phyloP scores from a whole-genome alignment of 2,113 vertebrate genomes.

The Tragelaphus scriptus region DNA sequence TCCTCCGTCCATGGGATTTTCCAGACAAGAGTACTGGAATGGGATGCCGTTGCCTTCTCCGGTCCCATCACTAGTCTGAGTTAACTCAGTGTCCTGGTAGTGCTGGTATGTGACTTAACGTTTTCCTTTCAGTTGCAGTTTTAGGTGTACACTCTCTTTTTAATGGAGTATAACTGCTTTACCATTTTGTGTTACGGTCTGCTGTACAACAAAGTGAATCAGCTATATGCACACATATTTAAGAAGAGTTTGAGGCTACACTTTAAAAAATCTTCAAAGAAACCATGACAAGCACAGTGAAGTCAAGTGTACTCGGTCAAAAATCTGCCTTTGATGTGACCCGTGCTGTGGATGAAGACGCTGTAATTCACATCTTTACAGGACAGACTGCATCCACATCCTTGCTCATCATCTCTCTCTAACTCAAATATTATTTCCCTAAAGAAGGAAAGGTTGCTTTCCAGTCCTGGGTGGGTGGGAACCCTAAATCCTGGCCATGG shows the following conservation, averaged over 20 bases:
- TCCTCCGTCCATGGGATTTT: no score
- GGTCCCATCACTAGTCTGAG: background rate
- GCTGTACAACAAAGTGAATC: background rate
- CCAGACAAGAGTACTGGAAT: no score
- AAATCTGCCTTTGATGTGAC: no score
- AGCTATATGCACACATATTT: background rate
- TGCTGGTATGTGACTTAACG: background rate
- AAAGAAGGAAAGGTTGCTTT: background rate
- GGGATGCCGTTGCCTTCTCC: no score
- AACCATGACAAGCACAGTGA: background rate
- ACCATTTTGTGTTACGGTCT: background rate
- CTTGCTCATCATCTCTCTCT: background rate
- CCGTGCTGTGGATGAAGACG: fast-evolving
- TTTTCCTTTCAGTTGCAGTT: background rate
- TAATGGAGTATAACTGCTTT: background rate
- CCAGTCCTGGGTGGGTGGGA: background rate
- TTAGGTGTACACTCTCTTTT: background rate
- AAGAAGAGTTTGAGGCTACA: background rate
- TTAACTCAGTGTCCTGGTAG: background rate
- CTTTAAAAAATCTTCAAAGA: background rate
- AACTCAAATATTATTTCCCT: background rate
- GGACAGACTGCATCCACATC: background rate
- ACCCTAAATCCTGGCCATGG: background rate
- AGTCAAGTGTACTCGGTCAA: background rate
- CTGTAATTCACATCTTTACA: background rate